A percentile compares a stretch with the other conserved stretches of the same genome.
Conservation (phyloP, 2,113 vertebrate genomes). For the Scolopax mira region DNA sequence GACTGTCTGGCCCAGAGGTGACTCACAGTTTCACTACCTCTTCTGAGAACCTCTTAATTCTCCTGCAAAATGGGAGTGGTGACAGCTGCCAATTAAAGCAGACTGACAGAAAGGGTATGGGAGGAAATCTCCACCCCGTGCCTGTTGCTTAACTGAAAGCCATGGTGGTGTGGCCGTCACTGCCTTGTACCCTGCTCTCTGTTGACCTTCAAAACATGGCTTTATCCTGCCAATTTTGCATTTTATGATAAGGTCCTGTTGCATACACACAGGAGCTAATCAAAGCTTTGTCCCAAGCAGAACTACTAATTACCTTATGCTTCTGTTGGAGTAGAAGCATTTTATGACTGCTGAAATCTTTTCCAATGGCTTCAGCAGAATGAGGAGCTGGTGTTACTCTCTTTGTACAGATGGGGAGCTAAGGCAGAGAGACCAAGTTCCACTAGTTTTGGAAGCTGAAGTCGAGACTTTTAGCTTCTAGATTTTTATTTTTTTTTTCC, state of each 20-base stretch:
- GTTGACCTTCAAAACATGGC: not conserved
- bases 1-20: fast-evolving
- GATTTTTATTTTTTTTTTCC: not conserved
- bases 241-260: not conserved
- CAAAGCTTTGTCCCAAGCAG: not conserved
- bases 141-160: not conserved
- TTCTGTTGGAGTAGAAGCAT: not conserved
- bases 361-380: not conserved
- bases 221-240: not conserved
- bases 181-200: not conserved
- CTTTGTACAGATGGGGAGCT: not conserved
- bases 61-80: not conserved
- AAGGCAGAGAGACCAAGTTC: not conserved
- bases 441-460: not conserved
- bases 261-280: not conserved
- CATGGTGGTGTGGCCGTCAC: not conserved
- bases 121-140: fast-evolving
- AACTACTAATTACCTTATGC: not conserved
- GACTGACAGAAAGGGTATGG: not conserved
- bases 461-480: not conserved
- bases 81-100: not conserved
- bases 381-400: not conserved
- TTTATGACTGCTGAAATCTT: not conserved
- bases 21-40: not conserved
- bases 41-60: not conserved